phyloP scores from a whole-genome alignment of 2,888 invertebrate species.

The Pachymerium ferrugineum region DNA sequence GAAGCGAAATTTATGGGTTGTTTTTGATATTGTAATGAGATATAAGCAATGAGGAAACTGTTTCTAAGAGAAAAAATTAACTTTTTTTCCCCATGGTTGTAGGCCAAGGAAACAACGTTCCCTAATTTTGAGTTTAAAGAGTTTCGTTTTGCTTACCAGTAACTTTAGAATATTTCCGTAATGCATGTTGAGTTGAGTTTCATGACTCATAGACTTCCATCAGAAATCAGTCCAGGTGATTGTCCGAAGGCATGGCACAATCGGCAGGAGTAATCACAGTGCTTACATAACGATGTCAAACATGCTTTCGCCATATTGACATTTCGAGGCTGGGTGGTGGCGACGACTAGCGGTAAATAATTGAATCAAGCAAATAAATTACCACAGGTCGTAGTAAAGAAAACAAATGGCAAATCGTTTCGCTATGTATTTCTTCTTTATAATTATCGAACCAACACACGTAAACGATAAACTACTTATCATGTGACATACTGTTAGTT shows the following conservation, averaged over 20 bases:
- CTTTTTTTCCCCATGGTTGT: too few relatives aligned
- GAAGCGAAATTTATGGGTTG: too few relatives aligned
- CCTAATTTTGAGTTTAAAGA: neutral
- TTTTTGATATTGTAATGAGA: too few relatives aligned
- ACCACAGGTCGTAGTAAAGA: too few relatives aligned
- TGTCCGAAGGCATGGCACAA: neutral
- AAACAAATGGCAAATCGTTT: too few relatives aligned
- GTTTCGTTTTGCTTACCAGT: neutral
- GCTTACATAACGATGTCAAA: neutral
- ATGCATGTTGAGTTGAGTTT: neutral
- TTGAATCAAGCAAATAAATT: neutral
- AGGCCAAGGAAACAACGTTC: neutral
- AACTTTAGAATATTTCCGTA: neutral
- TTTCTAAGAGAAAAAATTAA: too few relatives aligned
- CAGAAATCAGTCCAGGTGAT: neutral
- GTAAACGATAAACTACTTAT: too few relatives aligned
- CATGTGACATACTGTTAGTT: too few relatives aligned
- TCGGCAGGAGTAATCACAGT: neutral
- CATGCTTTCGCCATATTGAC: constrained; percentile 20
- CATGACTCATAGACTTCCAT: neutral
- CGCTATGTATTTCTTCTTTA: too few relatives aligned
- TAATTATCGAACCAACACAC: too few relatives aligned
- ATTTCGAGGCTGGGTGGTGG: neutral
- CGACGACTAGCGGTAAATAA: neutral
- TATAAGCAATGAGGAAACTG: too few relatives aligned